Evolutionary conservation across 2,113 vertebrate genomes (phyloP).

Genomic region (Nothoprocta perdicaria): DNA sequence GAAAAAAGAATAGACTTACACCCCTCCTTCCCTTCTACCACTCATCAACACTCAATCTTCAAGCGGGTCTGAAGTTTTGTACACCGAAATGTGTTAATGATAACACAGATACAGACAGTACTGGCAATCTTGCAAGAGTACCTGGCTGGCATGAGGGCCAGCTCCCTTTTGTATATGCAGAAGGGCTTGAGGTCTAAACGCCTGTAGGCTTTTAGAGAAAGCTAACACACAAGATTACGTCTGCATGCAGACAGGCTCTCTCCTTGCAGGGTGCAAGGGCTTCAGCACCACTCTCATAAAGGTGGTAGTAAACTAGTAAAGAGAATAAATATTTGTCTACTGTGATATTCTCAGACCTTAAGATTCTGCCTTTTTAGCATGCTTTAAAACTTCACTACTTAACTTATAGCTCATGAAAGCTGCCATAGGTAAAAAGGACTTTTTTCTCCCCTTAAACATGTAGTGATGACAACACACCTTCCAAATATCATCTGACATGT

Average conservation of each 20-base stretch:
- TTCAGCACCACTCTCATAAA: not conserved
- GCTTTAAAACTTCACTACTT: not conserved
- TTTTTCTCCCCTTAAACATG: too few relatives aligned
- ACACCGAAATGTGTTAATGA: not conserved
- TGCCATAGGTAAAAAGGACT: not conserved
- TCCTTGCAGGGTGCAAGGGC: not conserved
- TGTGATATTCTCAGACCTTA: not conserved
- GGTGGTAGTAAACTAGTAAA: not conserved
- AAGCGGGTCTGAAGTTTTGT: not conserved
- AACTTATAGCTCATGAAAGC: not conserved
- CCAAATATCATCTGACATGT: too few relatives aligned
- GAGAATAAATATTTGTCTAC: not conserved
- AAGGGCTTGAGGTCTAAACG: not conserved
- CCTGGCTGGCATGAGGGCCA: not conserved
- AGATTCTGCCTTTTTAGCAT: not conserved
- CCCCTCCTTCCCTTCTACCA: not conserved
- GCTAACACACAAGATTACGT: not conserved
- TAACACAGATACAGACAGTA: not conserved
- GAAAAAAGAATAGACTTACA: accelerated
- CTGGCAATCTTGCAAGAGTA: not conserved
- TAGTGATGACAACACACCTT: not conserved
- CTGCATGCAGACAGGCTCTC: not conserved
- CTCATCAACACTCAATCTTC: not conserved
- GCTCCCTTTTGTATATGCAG: not conserved
- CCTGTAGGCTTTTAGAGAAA: not conserved